phyloP scores from a whole-genome alignment of 2,888 invertebrate genomes.

The Neelides folsomi region DNA sequence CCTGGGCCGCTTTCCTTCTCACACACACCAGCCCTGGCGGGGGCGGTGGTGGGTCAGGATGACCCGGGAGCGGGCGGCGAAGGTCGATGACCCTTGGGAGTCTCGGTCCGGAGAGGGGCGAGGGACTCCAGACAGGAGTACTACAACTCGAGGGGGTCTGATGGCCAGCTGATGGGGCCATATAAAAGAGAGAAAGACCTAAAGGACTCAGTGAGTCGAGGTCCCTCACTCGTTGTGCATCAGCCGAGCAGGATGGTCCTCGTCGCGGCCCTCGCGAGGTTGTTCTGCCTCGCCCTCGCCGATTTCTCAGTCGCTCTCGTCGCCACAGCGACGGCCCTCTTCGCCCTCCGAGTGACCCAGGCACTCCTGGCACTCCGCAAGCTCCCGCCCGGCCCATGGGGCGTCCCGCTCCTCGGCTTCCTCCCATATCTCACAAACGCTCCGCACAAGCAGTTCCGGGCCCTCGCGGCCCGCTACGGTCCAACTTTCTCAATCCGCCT shows the following conservation, averaged over 20 bases:
- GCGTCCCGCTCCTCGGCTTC: constrained; percentile 69
- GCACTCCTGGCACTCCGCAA: constrained; percentile 14
- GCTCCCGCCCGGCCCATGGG: constrained; percentile 79
- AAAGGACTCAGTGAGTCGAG: not conserved
- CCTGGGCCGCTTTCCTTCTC: no score
- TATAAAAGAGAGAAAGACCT: not conserved
- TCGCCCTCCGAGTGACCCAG: constrained; percentile 18
- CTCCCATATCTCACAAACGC: constrained; percentile 62
- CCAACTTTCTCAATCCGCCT: constrained; percentile 65
- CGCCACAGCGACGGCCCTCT: constrained; percentile 15
- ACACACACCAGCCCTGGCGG: no score
- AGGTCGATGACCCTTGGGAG: no score
- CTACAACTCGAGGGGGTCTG: no score
- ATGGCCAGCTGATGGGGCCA: not conserved
- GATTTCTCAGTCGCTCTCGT: constrained; percentile 17
- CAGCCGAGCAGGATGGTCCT: constrained; percentile 8
- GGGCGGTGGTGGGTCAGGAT: no score
- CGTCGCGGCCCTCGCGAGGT: constrained; percentile 3
- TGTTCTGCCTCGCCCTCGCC: constrained; percentile 7
- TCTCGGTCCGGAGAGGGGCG: no score
- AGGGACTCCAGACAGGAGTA: no score
- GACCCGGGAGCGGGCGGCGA: no score
- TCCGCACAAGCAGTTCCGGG: constrained; percentile 63
- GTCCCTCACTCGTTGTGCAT: not conserved
- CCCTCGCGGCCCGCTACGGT: constrained; percentile 64